Evolutionary conservation across 1,140 invertebrate genomes (phyloP), one percentile per base, ranked within the genome.

Genomic region (Eupristina koningsbergeri): DNA sequence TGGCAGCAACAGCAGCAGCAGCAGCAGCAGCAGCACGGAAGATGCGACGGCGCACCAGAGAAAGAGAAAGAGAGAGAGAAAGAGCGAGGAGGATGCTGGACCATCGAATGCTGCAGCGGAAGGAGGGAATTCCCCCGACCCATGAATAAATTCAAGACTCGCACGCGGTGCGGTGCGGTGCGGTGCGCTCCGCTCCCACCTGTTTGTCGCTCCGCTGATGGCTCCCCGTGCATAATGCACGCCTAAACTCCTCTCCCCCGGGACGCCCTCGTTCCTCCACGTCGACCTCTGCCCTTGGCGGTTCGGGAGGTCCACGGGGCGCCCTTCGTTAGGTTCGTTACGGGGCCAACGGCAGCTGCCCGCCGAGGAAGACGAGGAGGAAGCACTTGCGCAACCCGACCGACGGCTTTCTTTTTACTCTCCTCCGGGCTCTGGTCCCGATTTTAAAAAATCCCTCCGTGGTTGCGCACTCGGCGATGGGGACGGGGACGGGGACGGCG

Each of bases 51-150:
- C n/a, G n/a, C n/a, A n/a, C n/a, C n/a, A n/a, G n/a, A n/a, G n/a
- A n/a, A n/a, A n/a, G n/a, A n/a, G n/a, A n/a, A n/a, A n/a, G n/a
- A n/a, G n/a, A n/a, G n/a, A n/a, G n/a, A 75, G 13, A 45, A 73
- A 6, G 5, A 36, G 67, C 36, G 67, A 41, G 36, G 36, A 1
- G 3, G 36, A 26, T 0, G 67, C 69, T 19, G 53, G 8, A 58
- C 26, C 80, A 39, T n/a, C 80, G 53, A 29, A 53, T 13, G 71
- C 78, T 19, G 61, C 61, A 11, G 76, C 36, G 61, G 53, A n/a
- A 15, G 76, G 36, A 45, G 67, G 80, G 31, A 69, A 58, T 71
- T 80, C 45, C 63, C 29, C 29, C 78, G 64, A n/a, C 36, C 58
- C 58, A 26, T 58, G 53, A 58, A 58, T 26, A 58, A 58, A 58